Conservation (phyloP, 2,797 vertebrate species). For the Mus minutoides region DNA sequence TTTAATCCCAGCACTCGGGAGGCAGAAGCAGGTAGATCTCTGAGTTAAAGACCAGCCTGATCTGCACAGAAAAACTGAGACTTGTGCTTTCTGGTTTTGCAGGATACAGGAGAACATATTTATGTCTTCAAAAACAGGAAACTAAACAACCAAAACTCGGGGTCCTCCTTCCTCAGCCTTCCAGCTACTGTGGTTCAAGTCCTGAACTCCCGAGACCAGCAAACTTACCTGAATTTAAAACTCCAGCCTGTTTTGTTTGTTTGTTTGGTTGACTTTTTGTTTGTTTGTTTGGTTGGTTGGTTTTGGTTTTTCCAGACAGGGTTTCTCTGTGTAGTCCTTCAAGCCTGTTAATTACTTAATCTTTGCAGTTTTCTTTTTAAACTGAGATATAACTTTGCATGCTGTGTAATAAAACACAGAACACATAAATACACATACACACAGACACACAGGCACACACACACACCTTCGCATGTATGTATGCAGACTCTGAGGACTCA, state of each 20-base stretch:
- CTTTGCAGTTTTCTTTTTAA: background rate
- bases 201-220: background rate
- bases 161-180: background rate
- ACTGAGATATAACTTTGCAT: background rate
- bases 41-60: background rate
- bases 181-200: background rate
- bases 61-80: background rate
- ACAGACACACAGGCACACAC: too few species aligned
- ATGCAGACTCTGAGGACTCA: background rate
- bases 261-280: background rate
- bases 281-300: too few species aligned
- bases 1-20: background rate
- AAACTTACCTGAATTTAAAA: conserved; percentile 24
- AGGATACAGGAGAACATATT: background rate
- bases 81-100: background rate
- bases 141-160: background rate
- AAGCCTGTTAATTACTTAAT: background rate
- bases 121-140: background rate
- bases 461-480: background rate
- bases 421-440: background rate
- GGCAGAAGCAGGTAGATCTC: background rate
- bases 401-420: background rate
- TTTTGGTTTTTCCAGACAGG: too few species aligned
- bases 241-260: background rate
- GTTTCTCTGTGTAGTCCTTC: too few species aligned